Percentiles rank a stretch among this genome's conserved stretches.
Evolutionary conservation across 92 coral and sea anemone species (phyloP).

Genomic region (Bergia sp.): DNA sequence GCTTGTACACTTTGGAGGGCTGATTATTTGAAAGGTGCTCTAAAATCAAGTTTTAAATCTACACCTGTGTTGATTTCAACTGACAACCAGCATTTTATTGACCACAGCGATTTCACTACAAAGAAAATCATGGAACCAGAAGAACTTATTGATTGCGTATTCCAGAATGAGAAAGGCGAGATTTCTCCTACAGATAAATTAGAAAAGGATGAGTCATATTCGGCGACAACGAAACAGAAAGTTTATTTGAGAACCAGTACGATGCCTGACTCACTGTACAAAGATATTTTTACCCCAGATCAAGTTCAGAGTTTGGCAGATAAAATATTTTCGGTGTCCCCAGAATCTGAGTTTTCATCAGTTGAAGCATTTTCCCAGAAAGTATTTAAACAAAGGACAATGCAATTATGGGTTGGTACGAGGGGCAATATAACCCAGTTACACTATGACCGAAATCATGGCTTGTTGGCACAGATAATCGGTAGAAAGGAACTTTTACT

Average conservation of each 20-base stretch:
- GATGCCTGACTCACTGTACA: constrained; percentile 54
- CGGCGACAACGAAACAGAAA: neutral
- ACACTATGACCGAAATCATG: constrained; percentile 65
- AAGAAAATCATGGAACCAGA: constrained; percentile 38
- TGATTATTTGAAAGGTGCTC: constrained; percentile 41
- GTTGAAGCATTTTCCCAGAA: constrained; percentile 14
- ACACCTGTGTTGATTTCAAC: constrained; percentile 33
- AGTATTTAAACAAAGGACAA: constrained; percentile 56
- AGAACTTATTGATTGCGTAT: constrained; percentile 43
- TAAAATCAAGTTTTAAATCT: constrained; percentile 20
- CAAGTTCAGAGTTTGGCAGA: constrained; percentile 53
- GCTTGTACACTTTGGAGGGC: constrained; percentile 47
- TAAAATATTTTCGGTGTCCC: constrained; percentile 13
- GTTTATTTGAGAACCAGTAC: constrained; percentile 58
- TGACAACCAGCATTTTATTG: constrained; percentile 54
- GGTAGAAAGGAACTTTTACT: constrained; percentile 50
- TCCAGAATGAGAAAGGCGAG: neutral
- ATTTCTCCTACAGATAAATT: neutral
- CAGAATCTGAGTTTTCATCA: constrained; percentile 2
- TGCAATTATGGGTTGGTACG: constrained; percentile 66
- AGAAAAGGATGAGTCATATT: neutral
- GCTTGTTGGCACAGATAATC: constrained; percentile 49
- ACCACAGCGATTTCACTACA: constrained; percentile 45
- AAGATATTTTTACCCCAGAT: constrained; percentile 40
- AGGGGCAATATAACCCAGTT: constrained; percentile 59